A percentile compares a stretch with the other conserved stretches of the same genome.
These are phyloP conservation scores for Oreotrochilus melanogaster DNA, from an alignment of 2,113 vertebrate genomes.

Conservation along the genomic window DNA sequence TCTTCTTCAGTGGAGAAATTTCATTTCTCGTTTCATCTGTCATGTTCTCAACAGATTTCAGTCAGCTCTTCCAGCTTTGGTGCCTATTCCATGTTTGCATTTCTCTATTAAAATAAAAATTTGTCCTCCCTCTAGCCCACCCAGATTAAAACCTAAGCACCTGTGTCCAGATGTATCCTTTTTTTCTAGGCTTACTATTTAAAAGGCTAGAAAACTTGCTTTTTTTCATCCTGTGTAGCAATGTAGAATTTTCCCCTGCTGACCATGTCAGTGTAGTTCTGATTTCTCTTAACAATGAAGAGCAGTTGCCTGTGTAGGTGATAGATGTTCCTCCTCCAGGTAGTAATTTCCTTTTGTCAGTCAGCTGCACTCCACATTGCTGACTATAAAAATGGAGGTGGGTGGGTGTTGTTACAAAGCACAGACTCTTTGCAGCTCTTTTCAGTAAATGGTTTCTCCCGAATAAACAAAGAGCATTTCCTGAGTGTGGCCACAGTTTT, in stretches of 20 bases:
- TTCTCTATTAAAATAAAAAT: background rate
- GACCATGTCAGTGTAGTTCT: background rate
- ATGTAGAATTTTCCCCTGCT: background rate
- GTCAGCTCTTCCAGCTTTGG: background rate
- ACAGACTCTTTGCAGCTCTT: background rate
- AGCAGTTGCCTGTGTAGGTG: background rate
- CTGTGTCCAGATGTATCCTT: accelerated
- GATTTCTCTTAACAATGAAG: background rate
- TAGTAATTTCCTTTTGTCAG: background rate
- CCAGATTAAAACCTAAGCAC: background rate
- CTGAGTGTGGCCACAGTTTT: background rate
- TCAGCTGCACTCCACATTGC: background rate
- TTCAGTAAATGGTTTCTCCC: accelerated
- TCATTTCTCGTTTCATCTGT: background rate
- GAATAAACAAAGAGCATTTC: background rate
- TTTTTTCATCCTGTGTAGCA: background rate
- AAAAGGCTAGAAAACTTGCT: background rate
- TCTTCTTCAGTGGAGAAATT: background rate
- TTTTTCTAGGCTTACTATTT: background rate
- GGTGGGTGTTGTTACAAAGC: background rate
- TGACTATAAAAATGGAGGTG: background rate
- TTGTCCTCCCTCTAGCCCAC: background rate
- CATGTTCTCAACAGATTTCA: background rate
- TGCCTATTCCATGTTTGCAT: background rate
- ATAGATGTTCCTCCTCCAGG: background rate